Conservation (phyloP, 2,113 vertebrate genomes). For the Urocitellus parryii region DNA sequence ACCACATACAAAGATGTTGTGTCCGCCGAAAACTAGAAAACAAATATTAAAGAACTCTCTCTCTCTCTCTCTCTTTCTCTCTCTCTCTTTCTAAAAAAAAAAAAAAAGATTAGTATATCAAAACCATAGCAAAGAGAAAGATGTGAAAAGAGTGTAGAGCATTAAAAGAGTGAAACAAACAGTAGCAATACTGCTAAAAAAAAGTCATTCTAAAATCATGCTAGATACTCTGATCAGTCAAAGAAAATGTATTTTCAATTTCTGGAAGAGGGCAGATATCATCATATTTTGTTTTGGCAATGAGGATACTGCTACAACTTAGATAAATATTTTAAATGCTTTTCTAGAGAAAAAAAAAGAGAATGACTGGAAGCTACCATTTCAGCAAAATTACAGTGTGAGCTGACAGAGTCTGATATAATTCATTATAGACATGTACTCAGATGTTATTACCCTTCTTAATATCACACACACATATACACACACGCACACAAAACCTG, state of each 20-base stretch:
- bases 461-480: not conserved
- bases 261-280: not conserved
- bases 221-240: not conserved
- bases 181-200: not conserved
- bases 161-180: not conserved
- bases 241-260: not conserved
- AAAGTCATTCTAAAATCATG: not conserved
- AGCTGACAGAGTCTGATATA: not conserved
- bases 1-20: too few species aligned
- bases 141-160: not conserved
- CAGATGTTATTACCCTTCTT: not conserved
- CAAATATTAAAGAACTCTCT: too few species aligned
- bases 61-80: too few species aligned
- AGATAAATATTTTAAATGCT: slow-evolving; percentile 19
- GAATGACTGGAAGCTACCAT: slow-evolving; percentile 20
- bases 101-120: not conserved
- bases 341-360: slow-evolving; percentile 7
- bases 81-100: too few species aligned
- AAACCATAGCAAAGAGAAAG: slow-evolving; percentile 21
- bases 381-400: not conserved
- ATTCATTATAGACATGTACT: not conserved
- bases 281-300: slow-evolving; percentile 14
- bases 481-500: too few species aligned
- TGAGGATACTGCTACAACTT: slow-evolving; percentile 7
- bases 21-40: too few species aligned